Evolutionary conservation across 2,888 invertebrate species (phyloP).

Genomic region (Archaeoteleia sp.): DNA sequence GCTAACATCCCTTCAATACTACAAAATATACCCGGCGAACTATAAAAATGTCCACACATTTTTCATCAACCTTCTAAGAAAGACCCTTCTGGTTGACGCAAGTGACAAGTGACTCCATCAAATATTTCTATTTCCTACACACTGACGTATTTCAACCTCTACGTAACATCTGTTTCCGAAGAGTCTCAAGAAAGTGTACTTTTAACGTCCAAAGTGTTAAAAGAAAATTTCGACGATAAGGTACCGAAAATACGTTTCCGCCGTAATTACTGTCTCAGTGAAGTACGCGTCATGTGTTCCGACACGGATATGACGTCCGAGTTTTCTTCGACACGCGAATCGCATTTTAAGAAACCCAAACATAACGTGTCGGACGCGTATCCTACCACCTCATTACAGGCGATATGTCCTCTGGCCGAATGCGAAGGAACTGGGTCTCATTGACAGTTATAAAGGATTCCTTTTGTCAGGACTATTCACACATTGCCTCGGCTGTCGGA

Average conservation of each 20-base stretch:
- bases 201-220: conserved; percentile 50
- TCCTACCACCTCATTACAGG: conserved; percentile 22
- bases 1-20: too few species aligned
- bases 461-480: conserved; percentile 35
- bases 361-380: conserved; percentile 15
- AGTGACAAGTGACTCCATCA: too few species aligned
- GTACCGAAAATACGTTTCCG: conserved; percentile 24
- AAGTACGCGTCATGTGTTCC: conserved; percentile 32
- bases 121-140: too few species aligned
- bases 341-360: conserved; percentile 11
- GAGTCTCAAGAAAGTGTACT: conserved; percentile 28
- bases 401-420: conserved; percentile 9
- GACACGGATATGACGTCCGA: conserved; percentile 34
- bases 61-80: too few species aligned
- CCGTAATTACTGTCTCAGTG: conserved; percentile 25
- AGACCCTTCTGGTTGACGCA: too few species aligned
- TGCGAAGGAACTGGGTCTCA: not conserved
- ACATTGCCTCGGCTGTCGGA: conserved; percentile 39
- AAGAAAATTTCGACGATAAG: conserved; percentile 40
- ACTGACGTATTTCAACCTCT: conserved; percentile 31
- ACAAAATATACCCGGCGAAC: too few species aligned
- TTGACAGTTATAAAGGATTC: conserved; percentile 18
- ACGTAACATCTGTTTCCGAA: conserved; percentile 27
- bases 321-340: conserved; percentile 40
- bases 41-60: too few species aligned